phyloP scores from a whole-genome alignment of 2,113 vertebrate genomes.

The Emydocephalus ijimae region DNA sequence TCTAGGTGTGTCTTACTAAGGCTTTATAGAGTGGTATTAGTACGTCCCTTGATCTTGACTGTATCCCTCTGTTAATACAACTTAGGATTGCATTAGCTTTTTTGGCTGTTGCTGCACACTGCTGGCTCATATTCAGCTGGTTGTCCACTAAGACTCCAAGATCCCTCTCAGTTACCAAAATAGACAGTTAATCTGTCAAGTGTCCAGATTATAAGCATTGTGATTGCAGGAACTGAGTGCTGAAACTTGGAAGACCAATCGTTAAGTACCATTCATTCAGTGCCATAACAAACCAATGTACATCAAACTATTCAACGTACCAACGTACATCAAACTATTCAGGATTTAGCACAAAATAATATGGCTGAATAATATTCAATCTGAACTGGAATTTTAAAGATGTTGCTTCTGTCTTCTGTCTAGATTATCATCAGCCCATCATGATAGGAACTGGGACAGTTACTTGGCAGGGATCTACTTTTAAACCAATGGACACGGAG shows the following conservation, averaged over 20 bases:
- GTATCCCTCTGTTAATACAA: too few species aligned
- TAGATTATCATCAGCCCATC: constrained; percentile 82
- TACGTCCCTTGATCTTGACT: too few species aligned
- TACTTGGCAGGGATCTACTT: constrained; percentile 83
- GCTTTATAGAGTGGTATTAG: too few species aligned
- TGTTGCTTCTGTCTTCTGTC: constrained; percentile 32
- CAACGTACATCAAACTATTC: background rate
- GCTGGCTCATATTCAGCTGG: too few species aligned
- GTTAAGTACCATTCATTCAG: background rate
- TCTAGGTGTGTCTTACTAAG: too few species aligned
- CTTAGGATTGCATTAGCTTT: too few species aligned
- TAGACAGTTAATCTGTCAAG: background rate
- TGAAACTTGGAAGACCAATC: background rate
- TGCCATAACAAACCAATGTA: background rate
- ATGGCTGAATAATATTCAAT: background rate
- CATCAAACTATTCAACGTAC: background rate
- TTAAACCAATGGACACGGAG: constrained; percentile 80
- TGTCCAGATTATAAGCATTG: background rate
- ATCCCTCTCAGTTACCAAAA: background rate
- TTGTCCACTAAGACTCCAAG: too few species aligned
- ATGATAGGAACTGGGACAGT: constrained; percentile 81
- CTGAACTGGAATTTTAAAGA: background rate
- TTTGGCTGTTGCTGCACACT: too few species aligned
- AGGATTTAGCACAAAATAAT: background rate
- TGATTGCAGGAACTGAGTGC: background rate